phyloP scores from a whole-genome alignment of 2,888 invertebrate species.

The Xestobium rufovillosum region DNA sequence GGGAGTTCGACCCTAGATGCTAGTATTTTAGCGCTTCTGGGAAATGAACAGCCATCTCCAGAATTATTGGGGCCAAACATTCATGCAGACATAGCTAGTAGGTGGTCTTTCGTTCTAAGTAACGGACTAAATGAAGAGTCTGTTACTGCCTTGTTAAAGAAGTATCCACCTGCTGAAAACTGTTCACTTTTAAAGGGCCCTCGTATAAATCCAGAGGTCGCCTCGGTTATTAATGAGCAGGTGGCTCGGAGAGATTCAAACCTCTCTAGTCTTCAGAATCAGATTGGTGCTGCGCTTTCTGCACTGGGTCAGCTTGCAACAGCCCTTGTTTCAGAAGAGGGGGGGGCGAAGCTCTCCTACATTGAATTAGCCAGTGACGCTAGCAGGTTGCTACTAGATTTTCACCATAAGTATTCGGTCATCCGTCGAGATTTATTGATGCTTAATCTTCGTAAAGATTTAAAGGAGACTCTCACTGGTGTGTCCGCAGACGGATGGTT shows the following conservation, averaged over 20 bases:
- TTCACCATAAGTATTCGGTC: conserved; percentile 14
- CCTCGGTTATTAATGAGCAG: conserved; percentile 11
- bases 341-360: conserved; percentile 7
- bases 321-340: conserved; percentile 11
- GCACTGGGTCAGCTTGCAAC: conserved; percentile 12
- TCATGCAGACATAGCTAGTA: conserved; percentile 13
- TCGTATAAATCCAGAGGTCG: conserved; percentile 14
- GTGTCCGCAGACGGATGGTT: conserved; percentile 14
- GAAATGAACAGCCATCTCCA: conserved; percentile 13
- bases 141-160: conserved; percentile 9
- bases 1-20: conserved; percentile 12
- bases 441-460: conserved; percentile 12
- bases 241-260: conserved; percentile 13
- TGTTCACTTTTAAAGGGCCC: conserved; percentile 11
- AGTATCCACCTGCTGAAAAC: conserved; percentile 17
- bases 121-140: conserved; percentile 12
- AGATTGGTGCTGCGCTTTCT: conserved; percentile 14
- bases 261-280: conserved; percentile 10
- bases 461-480: conserved; percentile 12
- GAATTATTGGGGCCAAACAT: conserved; percentile 11
- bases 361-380: conserved; percentile 15
- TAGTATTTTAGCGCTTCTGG: conserved; percentile 16
- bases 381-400: conserved; percentile 12
- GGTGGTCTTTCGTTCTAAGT: conserved; percentile 12
- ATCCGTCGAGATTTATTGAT: conserved; percentile 12